These are phyloP conservation scores for Smittia sp. DNA, from an alignment of 2,888 invertebrate species.

Conservation along the genomic window DNA sequence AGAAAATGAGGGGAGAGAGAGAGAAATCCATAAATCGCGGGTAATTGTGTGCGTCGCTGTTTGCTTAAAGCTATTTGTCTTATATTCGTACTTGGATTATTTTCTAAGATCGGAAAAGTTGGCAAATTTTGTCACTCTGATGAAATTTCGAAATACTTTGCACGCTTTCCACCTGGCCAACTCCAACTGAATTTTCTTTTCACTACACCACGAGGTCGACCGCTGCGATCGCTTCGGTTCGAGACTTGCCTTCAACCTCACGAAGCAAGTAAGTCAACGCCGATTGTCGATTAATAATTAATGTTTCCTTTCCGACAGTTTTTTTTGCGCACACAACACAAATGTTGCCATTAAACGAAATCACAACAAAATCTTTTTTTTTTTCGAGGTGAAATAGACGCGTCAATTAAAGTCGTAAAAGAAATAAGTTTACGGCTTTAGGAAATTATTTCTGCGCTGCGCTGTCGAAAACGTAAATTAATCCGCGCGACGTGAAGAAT, in stretches of 20 bases:
- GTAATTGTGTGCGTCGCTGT: neutral
- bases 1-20: neutral
- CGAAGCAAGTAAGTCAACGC: neutral
- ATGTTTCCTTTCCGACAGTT: conserved; percentile 7
- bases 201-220: no score
- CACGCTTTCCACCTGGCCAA: neutral
- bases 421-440: neutral
- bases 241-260: neutral
- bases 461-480: neutral
- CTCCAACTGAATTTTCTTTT: neutral
- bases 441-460: neutral
- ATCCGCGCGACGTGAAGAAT: neutral
- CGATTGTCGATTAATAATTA: neutral
- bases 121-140: neutral
- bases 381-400: conserved; percentile 5
- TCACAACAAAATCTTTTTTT: neutral
- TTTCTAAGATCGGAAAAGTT: conserved; percentile 2
- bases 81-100: neutral
- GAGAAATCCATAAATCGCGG: neutral
- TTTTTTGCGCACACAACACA: neutral
- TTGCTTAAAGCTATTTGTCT: neutral
- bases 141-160: neutral
- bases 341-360: neutral
- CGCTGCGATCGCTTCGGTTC: no score
- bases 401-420: conserved; percentile 1